Percentiles rank a stretch among this genome's conserved stretches.
These are phyloP conservation scores for Salvator merianae DNA, from an alignment of 2,113 vertebrate genomes.

Conservation along the genomic window DNA sequence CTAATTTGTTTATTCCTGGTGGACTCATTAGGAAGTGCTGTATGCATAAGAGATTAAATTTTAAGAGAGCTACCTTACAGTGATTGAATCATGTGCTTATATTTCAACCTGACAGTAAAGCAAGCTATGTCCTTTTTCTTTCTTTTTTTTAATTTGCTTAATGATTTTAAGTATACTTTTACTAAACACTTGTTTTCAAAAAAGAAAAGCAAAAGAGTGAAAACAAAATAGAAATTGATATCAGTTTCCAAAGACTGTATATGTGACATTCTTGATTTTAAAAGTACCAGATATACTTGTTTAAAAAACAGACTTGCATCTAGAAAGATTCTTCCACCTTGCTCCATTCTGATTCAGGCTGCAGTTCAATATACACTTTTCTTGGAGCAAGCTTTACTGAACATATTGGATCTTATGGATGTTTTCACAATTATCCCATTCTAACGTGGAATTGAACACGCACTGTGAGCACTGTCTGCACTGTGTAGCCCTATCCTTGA, in stretches of 20 bases:
- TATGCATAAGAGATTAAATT: conserved; percentile 75
- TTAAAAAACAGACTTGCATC: neutral
- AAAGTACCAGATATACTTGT: neutral
- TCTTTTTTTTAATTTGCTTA: neutral
- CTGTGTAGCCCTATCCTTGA: too few relatives aligned
- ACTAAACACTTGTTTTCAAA: neutral
- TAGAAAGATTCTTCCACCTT: neutral
- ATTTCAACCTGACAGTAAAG: conserved; percentile 62
- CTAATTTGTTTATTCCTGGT: conserved; percentile 82
- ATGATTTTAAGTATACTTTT: conserved; percentile 29
- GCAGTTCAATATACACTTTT: too few relatives aligned
- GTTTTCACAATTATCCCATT: too few relatives aligned
- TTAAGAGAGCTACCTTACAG: conserved; percentile 70
- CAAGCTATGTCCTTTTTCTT: conserved; percentile 48
- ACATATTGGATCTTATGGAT: too few relatives aligned
- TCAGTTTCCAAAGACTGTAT: conserved; percentile 44
- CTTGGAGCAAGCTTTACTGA: too few relatives aligned
- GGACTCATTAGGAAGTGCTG: conserved; percentile 75
- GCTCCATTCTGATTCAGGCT: neutral
- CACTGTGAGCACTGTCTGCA: too few relatives aligned
- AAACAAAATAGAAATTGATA: neutral
- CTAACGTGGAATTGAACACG: too few relatives aligned
- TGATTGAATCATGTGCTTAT: conserved; percentile 69
- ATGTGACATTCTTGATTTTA: conserved; percentile 24
- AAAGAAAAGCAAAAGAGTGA: neutral